These are phyloP conservation scores for Spatula versicolor DNA, from an alignment of 2,797 vertebrate species.

Conservation along the genomic window DNA sequence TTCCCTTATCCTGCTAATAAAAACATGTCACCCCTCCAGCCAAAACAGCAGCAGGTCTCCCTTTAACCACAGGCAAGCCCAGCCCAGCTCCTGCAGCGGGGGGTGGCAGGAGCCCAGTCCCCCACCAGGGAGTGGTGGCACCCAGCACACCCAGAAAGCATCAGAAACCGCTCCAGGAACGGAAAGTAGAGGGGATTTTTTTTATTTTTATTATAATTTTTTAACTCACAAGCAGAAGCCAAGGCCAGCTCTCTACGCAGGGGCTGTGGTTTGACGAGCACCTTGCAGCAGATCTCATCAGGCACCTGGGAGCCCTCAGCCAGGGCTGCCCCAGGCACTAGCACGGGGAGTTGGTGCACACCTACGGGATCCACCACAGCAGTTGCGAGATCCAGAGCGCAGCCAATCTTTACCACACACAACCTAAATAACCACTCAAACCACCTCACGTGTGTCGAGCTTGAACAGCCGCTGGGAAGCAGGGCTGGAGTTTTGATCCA, in stretches of 20 bases:
- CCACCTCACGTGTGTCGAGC: neutral
- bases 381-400: neutral
- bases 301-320: neutral
- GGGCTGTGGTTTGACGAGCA: neutral
- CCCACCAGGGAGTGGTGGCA: neutral
- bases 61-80: neutral
- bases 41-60: neutral
- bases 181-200: constrained; percentile 43
- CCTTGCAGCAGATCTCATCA: neutral
- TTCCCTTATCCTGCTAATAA: neutral
- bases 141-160: neutral
- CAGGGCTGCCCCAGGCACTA: neutral
- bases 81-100: neutral
- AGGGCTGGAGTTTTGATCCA: too few relatives aligned
- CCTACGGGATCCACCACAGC: neutral
- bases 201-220: neutral
- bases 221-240: neutral
- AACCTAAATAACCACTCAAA: neutral
- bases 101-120: neutral
- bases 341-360: neutral
- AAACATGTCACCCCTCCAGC: neutral
- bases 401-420: neutral
- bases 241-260: neutral
- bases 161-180: constrained; percentile 22
- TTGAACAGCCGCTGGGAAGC: neutral